Percentiles rank a stretch among this genome's conserved stretches.
Evolutionary conservation across 2,113 vertebrate species (phyloP).

Genomic region (Butastur rufipennis): DNA sequence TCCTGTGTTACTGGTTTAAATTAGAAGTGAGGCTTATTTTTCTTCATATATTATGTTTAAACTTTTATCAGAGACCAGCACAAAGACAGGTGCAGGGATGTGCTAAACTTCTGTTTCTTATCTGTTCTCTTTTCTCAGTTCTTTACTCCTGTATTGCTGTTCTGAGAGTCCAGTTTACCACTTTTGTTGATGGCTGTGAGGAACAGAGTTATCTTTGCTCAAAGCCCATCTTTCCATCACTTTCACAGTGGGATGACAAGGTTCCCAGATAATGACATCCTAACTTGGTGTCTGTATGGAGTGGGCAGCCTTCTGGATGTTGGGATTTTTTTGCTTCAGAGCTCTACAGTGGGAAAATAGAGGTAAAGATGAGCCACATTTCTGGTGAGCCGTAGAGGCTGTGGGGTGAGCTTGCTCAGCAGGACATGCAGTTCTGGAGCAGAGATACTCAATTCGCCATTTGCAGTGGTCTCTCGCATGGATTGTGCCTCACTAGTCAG

Average conservation of each 20-base stretch:
- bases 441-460: neutral
- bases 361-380: neutral
- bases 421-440: neutral
- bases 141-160: neutral
- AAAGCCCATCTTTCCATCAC: neutral
- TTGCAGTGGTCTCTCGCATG: constrained; percentile 25
- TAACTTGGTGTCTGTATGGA: neutral
- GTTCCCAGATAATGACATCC: neutral
- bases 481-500: constrained; percentile 37
- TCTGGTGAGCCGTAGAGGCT: neutral
- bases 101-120: neutral
- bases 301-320: neutral
- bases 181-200: neutral
- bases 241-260: neutral
- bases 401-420: neutral
- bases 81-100: neutral
- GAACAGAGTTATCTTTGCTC: neutral
- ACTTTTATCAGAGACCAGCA: neutral
- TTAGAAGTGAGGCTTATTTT: constrained; percentile 11
- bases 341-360: neutral
- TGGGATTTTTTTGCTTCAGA: neutral
- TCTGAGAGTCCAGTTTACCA: neutral
- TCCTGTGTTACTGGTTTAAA: neutral
- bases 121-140: neutral
- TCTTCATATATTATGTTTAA: neutral